Evolutionary conservation across 2,888 invertebrate species (phyloP), one percentile per base, ranked within the genome.

Genomic region (Trichopoda pennipes): DNA sequence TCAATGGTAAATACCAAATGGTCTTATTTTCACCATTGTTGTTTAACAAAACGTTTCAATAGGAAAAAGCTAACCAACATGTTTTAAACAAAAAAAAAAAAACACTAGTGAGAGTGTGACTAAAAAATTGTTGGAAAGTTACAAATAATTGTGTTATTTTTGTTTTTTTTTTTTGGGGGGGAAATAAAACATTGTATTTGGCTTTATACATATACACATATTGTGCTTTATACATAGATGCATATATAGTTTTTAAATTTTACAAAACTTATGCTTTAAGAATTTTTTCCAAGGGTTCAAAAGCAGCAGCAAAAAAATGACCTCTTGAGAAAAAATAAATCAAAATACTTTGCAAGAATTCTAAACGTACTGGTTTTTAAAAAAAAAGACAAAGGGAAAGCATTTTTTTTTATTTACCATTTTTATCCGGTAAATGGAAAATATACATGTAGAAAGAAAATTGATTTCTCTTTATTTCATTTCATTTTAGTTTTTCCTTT

Each of bases 1-100:
- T 66, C 68, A 61, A 56, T 76, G 38, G 72, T 76, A 81, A 81
- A 80, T 76, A 68, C 51, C 49, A 51, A 55, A 70, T 76, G 51
- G 60, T 55, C 60, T 56, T 66, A 49, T 47, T 64, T 58, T 58
- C 35, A 28, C 66, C 51, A 66, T 79, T 73, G 66, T 80, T 55
- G 55, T 60, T 66, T 35, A 55, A 80, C 60, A 53, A 21, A 35
- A 38, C 35, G 23, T 60, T 38, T 32, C 14, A 55, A 21, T 32
- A 51, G 49, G 51, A 32, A 28, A n/a, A 60, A 66, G 35, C 58
- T 51, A 60, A 51, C n/a, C 38, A 58, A 51, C 21, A 19, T 61
- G 16, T 51, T 51, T 60, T 49, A 23, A 28, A 64, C 4, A 35
- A 35, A 49, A 49, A 17, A 28, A 38, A 49, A 35, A 38, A 28